Base-by-base conservation (phyloP, 2,888 invertebrate species). In the Aporophyla nigra region DNA sequence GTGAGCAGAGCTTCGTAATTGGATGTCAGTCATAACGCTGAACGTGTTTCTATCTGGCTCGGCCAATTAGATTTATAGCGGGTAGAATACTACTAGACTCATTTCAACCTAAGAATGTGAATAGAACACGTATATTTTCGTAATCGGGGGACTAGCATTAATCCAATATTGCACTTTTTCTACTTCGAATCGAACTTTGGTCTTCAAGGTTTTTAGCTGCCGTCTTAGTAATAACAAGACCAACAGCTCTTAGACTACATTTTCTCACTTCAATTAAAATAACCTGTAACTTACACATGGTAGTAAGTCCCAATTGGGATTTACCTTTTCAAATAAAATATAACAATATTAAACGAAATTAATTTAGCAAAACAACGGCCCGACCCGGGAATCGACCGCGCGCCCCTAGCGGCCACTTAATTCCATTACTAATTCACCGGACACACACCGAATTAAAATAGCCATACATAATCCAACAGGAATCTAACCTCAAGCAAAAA, bases 401-500 rank as follows among this genome's bases (percentile, higher is more conserved):
- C 51, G 84, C 90, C 96, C 95, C 96, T 73, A 62, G 91, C 79
- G 96, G 85, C 93, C 95, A 95, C 95, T 96, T 94, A 82, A 93
- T 91, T 91, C 91, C 91, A 94, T 96, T 94, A 95, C 93, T 93
- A 94, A 95, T 95, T 94, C 94, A 93, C 91, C 90, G 91, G 90
- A 91, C 93, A 91, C 92, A 92, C 90, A 90, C 91, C 81, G 91
- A 94, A 94, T 94, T 95, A 93, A 93, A 93, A 93, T 88, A 87
- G 83, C 88, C 90, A 89, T 88, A 84, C 82, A 85, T 83, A 83
- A 87, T 85, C 83, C 73, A 78, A 69, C 66, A 80, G 40, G 19
- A 16, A 27, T 27, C 16, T 33, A 19, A 2, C 2, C 43, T 53
- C 79, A 88, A 3, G 54, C 43, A 10, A 76, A 75, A 71, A n/a